Evolutionary conservation across 2,888 invertebrate genomes (phyloP), one percentile per base, ranked within the genome.

Genomic region (Amblyjoppa proteus): DNA sequence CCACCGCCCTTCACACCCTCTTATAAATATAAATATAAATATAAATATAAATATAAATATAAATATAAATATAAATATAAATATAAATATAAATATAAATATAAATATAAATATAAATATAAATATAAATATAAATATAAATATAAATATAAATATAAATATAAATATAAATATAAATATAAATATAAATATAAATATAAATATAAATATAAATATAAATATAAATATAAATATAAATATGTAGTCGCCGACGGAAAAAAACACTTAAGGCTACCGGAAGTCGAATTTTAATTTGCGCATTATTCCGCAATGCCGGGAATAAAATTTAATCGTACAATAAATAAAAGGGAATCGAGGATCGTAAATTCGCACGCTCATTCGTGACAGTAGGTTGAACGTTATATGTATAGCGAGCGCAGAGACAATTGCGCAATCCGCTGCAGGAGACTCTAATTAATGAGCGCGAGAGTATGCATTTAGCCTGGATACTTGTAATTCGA

Each of bases 361-460:
- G 51, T 9, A 31, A 51, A 28, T 70, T 70, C 70, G 51, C 70
- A 70, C 70, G 51, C 16, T 51, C 31, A 51, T 49, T 31, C 31
- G 49, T 51, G 51, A 70, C 70, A 70, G 70, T 51, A 70, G 16
- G 70, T 31, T 25, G 31, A 34, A 71, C 13, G 51, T 31, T 76
- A 51, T 13, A 76, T 20, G 51, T 28, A 13, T 49, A n/a, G 11
- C 31, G 64, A 64, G 31, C 31, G 16, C 31, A 28, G 74, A 82
- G 74, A 82, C 70, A 61, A 79, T 90, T 89, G 88, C 88, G 85
- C 84, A 89, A 90, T 83, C 85, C 73, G 70, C 85, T 41, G 20
- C 49, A 51, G 34, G 31, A 79, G 85, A 86, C 73, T 85, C 58
- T 87, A 87, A 89, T 90, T 90, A 90, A 85, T 80, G 79, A 85